Conservation (phyloP, 2,797 vertebrate genomes). For the Aphelocoma californica region DNA sequence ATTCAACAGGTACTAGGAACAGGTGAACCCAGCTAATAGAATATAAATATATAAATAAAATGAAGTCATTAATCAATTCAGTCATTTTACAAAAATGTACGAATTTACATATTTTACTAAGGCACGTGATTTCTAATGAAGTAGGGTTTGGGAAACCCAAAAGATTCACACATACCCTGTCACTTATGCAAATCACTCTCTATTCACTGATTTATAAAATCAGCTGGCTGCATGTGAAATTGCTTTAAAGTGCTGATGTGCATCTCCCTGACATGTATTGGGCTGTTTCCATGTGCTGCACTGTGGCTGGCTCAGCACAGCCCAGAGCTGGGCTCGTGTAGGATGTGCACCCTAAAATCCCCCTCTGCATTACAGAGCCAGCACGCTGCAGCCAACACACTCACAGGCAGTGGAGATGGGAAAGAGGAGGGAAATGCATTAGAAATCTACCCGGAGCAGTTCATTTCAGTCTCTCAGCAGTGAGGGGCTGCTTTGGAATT, state of each 20-base stretch:
- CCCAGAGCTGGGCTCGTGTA: background rate
- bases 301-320: background rate
- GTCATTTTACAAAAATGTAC: background rate
- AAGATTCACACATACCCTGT: background rate
- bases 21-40: background rate
- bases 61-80: background rate
- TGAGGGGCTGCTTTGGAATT: background rate
- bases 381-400: rapidly evolving
- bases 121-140: background rate
- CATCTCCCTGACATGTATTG: background rate
- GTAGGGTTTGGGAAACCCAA: background rate
- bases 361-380: background rate
- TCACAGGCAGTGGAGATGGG: rapidly evolving
- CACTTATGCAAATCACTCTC: background rate
- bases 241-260: background rate
- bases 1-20: background rate
- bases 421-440: background rate
- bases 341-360: background rate
- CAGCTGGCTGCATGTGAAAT: background rate
- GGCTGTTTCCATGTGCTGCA: background rate
- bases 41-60: background rate
- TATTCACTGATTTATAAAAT: background rate
- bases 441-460: background rate
- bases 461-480: background rate
- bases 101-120: background rate